Base-by-base conservation (phyloP, 2,797 vertebrate genomes). In the Zenarchopterus dispar region DNA sequence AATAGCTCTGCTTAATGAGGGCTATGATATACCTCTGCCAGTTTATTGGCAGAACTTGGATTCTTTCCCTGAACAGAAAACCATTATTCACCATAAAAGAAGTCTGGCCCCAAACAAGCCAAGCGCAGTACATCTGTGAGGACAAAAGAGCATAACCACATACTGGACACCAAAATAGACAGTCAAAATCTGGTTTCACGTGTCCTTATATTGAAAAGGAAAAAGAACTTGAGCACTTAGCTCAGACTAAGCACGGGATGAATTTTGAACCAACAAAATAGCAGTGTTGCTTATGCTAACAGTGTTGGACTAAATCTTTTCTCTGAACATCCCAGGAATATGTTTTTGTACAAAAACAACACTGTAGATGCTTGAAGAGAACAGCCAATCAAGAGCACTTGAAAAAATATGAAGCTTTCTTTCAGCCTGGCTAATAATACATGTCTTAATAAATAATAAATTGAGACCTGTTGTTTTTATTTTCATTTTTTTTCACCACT, bases 1-100 rank as follows among this genome's bases (percentile, higher is more conserved):
- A 86, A 89, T 83, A 75, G 85, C 84, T 53, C 60, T 70, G 69
- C 81, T 86, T 91, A 92, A 91, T 89, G 86, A 91, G 86, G 76
- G 80, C 82, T 80, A 62, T 88, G 88, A 89, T 89, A 86, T 85
- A 90, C 82, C 82, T 82, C 78, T 17, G 52, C 80, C 69, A 77
- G 73, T 82, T 82, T 88, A 91, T 82, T 88, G 87, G 82, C 70
- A 88, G 76, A 73, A 75, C 55, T 73, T 79, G 71, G 76, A 85
- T 71, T 78, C 54, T 67, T 71, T 77, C 79, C 83, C 75, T 64
- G 70, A 62, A 57, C 56, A 73, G 61, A 76, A 80, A 75, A 69
- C 67, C 56, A 80, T 88, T 87, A 85, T 76, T 90, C 84, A 86
- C 55, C 42, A 59, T 84, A 84, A 72, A 86, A 85, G 57, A 88